phyloP scores from a whole-genome alignment of 2,888 invertebrate genomes.

The Leptinotarsa rubiginosa region DNA sequence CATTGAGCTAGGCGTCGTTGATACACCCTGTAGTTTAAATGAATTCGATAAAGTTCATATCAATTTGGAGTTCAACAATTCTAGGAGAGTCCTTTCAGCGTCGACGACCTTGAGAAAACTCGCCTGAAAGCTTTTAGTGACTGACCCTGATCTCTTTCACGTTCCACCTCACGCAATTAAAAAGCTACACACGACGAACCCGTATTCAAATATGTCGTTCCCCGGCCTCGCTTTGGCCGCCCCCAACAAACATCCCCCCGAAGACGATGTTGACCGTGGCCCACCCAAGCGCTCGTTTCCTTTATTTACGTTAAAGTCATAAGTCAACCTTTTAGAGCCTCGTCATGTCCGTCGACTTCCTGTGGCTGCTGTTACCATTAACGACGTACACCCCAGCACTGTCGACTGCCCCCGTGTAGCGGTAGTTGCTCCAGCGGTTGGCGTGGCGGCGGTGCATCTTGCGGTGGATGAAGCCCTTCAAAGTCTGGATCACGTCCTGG shows the following conservation, averaged over 20 bases:
- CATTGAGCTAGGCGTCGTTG: too few species aligned
- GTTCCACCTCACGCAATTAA: too few species aligned
- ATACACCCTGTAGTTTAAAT: too few species aligned
- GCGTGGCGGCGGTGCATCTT: constrained; percentile 50
- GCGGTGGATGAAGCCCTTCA: constrained; percentile 58
- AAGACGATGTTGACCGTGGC: not conserved
- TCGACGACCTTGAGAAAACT: too few species aligned
- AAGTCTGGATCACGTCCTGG: constrained; percentile 75
- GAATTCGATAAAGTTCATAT: too few species aligned
- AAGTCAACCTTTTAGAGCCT: constrained; percentile 35
- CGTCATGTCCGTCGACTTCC: constrained; percentile 44
- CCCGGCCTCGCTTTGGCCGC: not conserved
- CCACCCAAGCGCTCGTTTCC: not conserved
- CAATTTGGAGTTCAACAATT: too few species aligned
- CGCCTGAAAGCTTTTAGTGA: too few species aligned
- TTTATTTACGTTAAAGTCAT: constrained; percentile 6
- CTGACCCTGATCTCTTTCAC: too few species aligned
- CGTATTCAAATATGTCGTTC: not conserved
- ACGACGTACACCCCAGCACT: constrained; percentile 61
- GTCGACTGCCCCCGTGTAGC: constrained; percentile 58
- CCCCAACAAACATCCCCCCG: not conserved
- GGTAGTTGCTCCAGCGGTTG: constrained; percentile 57
- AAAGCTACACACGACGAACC: too few species aligned
- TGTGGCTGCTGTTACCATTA: constrained; percentile 59
- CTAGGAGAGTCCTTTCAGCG: too few species aligned